Evolutionary conservation across 2,888 invertebrate species (phyloP).

Genomic region (Chaetogeoica ovagalla): DNA sequence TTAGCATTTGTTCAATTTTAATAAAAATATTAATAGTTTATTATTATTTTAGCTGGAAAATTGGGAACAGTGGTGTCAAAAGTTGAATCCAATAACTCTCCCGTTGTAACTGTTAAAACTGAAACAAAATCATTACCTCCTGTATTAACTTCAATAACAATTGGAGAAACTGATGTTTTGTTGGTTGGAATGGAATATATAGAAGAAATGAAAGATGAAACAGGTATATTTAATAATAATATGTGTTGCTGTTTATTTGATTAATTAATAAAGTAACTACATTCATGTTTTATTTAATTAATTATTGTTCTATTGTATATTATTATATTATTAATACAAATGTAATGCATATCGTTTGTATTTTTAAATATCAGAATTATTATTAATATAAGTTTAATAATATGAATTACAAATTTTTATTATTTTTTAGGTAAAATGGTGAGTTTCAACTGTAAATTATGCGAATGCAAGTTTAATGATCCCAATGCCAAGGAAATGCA

Average conservation of each 20-base stretch:
- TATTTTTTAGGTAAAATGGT: constrained; percentile 67
- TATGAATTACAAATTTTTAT: neutral
- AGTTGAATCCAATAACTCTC: constrained; percentile 15
- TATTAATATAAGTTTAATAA: too few species aligned
- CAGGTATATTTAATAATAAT: constrained; percentile 68
- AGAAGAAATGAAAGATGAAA: constrained; percentile 93
- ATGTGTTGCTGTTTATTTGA: neutral
- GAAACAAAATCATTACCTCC: constrained; percentile 35
- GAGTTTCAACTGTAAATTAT: constrained; percentile 95
- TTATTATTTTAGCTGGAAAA: constrained; percentile 36
- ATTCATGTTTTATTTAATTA: too few species aligned
- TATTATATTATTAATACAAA: too few species aligned
- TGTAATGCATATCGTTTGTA: too few species aligned
- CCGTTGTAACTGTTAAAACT: constrained; percentile 28
- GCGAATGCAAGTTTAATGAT: constrained; percentile 99
- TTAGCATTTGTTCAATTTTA: neutral
- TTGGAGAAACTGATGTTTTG: constrained; percentile 76
- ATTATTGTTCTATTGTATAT: too few species aligned
- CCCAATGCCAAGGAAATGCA: constrained; percentile 99
- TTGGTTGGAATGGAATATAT: constrained; percentile 96
- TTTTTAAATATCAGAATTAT: too few species aligned
- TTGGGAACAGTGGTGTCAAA: constrained; percentile 39
- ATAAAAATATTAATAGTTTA: too few species aligned
- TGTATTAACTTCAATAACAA: constrained; percentile 17
- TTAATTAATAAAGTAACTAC: neutral